Evolutionary conservation across 1,140 invertebrate genomes (phyloP).

Genomic region (Aleiodes sp.): DNA sequence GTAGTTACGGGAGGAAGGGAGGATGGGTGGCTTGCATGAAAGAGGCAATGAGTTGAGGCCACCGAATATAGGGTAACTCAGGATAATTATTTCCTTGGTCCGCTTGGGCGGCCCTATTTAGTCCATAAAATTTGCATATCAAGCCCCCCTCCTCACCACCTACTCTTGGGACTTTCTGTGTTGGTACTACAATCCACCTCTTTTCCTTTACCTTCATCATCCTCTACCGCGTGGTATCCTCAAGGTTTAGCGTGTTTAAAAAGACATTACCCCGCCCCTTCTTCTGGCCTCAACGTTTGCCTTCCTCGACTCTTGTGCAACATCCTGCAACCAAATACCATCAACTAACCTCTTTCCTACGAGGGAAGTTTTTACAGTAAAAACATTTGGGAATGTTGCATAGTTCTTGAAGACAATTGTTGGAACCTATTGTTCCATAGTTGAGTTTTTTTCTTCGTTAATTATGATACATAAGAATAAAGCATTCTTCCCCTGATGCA

Average conservation of each 20-base stretch:
- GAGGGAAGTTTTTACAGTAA: not conserved
- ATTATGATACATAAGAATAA: too few species aligned
- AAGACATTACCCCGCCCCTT: constrained; percentile 15
- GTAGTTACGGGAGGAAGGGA: constrained; percentile 33
- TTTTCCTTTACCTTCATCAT: not conserved
- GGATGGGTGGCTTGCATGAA: constrained; percentile 27
- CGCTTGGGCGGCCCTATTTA: constrained; percentile 47
- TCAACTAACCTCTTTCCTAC: not conserved
- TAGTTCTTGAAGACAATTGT: not conserved
- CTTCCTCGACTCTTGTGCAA: constrained; percentile 9
- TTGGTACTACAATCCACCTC: not conserved
- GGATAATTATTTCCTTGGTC: constrained; percentile 52
- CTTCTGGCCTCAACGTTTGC: not conserved
- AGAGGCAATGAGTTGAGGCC: constrained; percentile 40
- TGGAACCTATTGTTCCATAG: not conserved
- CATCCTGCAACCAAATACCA: constrained; percentile 12
- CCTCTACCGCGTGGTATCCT: not conserved
- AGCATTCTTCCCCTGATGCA: too few species aligned
- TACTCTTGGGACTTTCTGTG: not conserved
- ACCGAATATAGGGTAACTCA: constrained; percentile 46
- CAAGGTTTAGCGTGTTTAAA: constrained; percentile 14
- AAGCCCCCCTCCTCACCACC: constrained; percentile 1
- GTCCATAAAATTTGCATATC: constrained; percentile 56
- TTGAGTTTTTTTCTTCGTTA: too few species aligned
- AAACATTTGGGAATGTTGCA: not conserved